phyloP scores from a whole-genome alignment of 2,888 invertebrate species.

The Oligia strigilis region DNA sequence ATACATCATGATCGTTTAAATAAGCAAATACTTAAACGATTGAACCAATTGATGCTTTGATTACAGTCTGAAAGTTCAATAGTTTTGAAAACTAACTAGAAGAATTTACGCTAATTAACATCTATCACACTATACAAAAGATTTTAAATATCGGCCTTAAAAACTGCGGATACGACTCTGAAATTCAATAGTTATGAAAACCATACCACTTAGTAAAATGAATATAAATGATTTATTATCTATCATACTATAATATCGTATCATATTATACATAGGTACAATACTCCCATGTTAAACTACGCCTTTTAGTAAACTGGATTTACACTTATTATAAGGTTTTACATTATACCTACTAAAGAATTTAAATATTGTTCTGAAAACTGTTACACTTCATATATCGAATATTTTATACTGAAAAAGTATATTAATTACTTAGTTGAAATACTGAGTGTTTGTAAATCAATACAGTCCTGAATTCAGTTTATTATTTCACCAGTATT shows the following conservation, averaged over 20 bases:
- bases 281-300: no score
- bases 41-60: background rate
- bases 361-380: no score
- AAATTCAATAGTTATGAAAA: background rate
- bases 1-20: slow-evolving; percentile 4
- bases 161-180: background rate
- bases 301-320: no score
- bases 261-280: no score
- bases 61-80: background rate
- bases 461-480: background rate
- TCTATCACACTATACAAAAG: background rate
- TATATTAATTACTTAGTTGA: background rate
- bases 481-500: slow-evolving; percentile 4
- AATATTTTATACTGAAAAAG: background rate
- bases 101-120: background rate
- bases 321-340: no score
- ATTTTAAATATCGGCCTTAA: background rate
- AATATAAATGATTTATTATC: no score
- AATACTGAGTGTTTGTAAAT: background rate
- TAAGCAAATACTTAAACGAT: background rate
- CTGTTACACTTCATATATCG: background rate
- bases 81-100: background rate
- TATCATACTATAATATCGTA: no score
- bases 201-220: background rate
- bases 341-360: background rate